Evolutionary conservation across 2,797 vertebrate genomes (phyloP).

Genomic region (Chaetodon trifasciatus): DNA sequence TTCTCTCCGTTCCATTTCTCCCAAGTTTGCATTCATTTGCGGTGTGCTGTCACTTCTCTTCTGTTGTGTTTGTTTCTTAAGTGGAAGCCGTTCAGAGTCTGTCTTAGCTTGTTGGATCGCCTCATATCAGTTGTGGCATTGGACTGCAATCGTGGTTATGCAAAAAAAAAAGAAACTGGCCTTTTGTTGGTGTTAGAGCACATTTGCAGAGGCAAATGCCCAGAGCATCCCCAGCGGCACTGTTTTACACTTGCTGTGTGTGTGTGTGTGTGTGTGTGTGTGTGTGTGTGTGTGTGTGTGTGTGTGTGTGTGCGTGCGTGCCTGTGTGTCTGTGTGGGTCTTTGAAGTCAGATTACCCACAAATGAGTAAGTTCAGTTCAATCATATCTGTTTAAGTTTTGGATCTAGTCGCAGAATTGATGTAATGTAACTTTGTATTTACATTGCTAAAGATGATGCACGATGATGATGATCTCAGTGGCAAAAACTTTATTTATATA

Average conservation of each 20-base stretch:
- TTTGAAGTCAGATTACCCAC: not conserved
- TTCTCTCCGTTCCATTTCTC: conserved; percentile 75
- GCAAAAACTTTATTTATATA: too few species aligned
- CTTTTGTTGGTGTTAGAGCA: conserved; percentile 58
- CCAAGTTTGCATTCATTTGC: conserved; percentile 76
- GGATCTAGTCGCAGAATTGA: not conserved
- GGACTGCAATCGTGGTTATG: conserved; percentile 51
- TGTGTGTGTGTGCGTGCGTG: not conserved
- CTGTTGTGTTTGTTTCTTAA: conserved; percentile 74
- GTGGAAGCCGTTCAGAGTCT: conserved; percentile 71
- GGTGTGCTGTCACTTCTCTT: conserved; percentile 72
- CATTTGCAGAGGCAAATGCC: conserved; percentile 49
- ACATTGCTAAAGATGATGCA: too few species aligned
- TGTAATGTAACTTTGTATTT: not conserved
- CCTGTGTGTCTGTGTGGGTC: not conserved
- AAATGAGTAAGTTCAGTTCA: too few species aligned
- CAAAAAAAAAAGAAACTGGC: conserved; percentile 40
- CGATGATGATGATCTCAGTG: too few species aligned
- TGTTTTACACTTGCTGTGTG: conserved; percentile 25
- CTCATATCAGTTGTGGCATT: conserved; percentile 60
- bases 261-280: conserved; percentile 30
- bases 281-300: not conserved
- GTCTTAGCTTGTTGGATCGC: conserved; percentile 66
- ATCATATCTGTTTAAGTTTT: not conserved
- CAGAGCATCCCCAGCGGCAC: conserved; percentile 11